Conservation (phyloP, 2,113 vertebrate species). For the Heterocephalus glaber region DNA sequence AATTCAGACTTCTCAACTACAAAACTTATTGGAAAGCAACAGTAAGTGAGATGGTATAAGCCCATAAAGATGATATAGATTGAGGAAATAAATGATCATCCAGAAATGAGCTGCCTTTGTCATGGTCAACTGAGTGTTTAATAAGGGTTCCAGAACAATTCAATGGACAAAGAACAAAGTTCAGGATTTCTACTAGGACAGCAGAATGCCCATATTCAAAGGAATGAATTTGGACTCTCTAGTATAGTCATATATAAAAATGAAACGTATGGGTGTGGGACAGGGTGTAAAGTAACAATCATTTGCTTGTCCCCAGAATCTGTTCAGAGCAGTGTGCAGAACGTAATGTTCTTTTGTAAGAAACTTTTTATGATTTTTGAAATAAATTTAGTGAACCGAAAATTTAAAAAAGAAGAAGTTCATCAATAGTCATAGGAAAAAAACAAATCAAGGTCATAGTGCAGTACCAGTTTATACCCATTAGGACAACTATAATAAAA, state of each 20-base stretch:
- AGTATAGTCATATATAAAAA: neutral
- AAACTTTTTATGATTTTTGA: constrained; percentile 87
- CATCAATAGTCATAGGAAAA: neutral
- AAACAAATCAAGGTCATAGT: neutral
- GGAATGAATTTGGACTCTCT: neutral
- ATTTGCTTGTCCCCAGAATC: constrained; percentile 79
- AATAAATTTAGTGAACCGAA: constrained; percentile 87
- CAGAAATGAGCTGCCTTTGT: neutral
- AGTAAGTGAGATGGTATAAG: neutral
- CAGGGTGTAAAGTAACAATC: constrained; percentile 78
- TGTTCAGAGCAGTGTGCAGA: constrained; percentile 89
- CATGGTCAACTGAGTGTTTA: neutral
- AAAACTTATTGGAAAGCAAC: neutral
- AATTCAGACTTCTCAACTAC: neutral
- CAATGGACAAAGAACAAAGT: neutral
- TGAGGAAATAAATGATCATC: neutral
- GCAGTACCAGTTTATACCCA: neutral
- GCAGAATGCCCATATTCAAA: neutral
- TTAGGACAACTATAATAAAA: neutral
- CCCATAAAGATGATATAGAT: neutral
- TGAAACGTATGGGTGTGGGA: constrained; percentile 77
- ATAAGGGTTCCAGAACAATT: neutral
- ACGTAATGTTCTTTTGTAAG: constrained; percentile 90
- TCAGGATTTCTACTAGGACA: neutral
- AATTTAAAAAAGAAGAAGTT: too few species aligned